Evolutionary conservation across 2,888 invertebrate genomes (phyloP).

Genomic region (Ennomos erosarius): DNA sequence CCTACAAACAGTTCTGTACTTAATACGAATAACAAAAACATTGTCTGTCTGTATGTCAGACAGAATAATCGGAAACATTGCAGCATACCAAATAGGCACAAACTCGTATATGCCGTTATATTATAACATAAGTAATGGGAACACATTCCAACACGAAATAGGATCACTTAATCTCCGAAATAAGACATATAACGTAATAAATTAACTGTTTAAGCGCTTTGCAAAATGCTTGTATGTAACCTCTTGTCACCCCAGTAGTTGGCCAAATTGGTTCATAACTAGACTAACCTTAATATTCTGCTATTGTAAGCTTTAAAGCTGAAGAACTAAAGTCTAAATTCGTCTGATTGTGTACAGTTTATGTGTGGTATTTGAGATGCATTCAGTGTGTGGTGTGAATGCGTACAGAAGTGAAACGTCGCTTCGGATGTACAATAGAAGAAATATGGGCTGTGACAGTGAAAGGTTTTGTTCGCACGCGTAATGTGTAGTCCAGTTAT

Average conservation of each 20-base stretch:
- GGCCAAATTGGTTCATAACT: conserved; percentile 61
- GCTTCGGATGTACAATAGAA: conserved; percentile 2
- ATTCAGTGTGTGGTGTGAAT: conserved; percentile 33
- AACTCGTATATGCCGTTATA: conserved; percentile 33
- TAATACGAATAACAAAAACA: neutral
- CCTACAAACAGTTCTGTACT: too few species aligned
- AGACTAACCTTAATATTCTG: conserved; percentile 9
- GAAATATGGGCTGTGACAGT: conserved; percentile 1
- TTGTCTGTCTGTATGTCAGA: conserved; percentile 1
- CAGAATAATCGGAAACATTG: conserved; percentile 1
- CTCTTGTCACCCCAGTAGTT: conserved; percentile 54
- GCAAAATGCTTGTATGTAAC: conserved; percentile 46
- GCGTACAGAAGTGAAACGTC: conserved; percentile 31
- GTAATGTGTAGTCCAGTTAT: too few species aligned
- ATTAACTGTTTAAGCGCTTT: conserved; percentile 50
- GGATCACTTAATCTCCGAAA: conserved; percentile 56
- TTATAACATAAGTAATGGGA: conserved; percentile 48
- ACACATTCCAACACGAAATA: conserved; percentile 49
- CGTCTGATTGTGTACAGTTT: conserved; percentile 6
- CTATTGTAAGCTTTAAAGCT: conserved; percentile 15
- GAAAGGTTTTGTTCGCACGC: conserved; percentile 5
- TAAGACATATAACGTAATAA: conserved; percentile 57
- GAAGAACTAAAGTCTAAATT: conserved; percentile 23
- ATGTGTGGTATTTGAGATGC: conserved; percentile 29
- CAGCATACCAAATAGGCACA: conserved; percentile 28